Base-by-base conservation (phyloP, 2,113 vertebrate species). In the Perognathus longimembris region DNA sequence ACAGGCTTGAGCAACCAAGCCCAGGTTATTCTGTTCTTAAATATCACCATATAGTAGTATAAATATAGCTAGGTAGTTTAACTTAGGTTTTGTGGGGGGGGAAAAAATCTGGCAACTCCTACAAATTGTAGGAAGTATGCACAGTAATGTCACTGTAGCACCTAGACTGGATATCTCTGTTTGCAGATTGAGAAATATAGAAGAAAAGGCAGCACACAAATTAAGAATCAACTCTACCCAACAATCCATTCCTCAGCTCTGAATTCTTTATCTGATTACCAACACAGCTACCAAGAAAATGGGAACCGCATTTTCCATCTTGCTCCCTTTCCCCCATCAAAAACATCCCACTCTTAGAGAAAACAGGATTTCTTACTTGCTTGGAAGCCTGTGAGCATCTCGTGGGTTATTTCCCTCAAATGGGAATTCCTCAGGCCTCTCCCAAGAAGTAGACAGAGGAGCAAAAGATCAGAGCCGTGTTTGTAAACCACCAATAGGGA, bases 61-160 rank as follows among this genome's bases (percentile, higher is more conserved):
- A 70, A 90, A 38, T 76, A 92, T 79, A 75, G 21, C 3, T 24
- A 45, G 67, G 30, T 75, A 88, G 54, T n/a, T 71, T 45, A 88
- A 80, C 22, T n/a, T 18, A 30, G 18, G 3, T 54, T 17, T 18
- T 54, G 14, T 54, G 12, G 50, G 50, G 11, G 50, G 50, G 50
- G 50, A 2, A 4, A 57, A 4, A 76, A 32, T 77, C 30, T 54
- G 67, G 54, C 36, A 64, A 83, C 7, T 42, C 32, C 76, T 70
- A 83, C 71, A 79, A 85, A 93, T 36, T 67, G 54, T 50, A 38
- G 32, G 6, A 24, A 45, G 20, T 81, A 28, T 7, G 71, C n/a
- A 5, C 54, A 32, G 61, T 34, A 54, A 74, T 38, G 17, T 91
- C 17, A 84, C 40, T 57, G 1, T 67, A 42, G 32, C 6, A 4